These are phyloP conservation scores for Xenopus laevis DNA, from an alignment of 2,113 vertebrate genomes.

Conservation along the genomic window DNA sequence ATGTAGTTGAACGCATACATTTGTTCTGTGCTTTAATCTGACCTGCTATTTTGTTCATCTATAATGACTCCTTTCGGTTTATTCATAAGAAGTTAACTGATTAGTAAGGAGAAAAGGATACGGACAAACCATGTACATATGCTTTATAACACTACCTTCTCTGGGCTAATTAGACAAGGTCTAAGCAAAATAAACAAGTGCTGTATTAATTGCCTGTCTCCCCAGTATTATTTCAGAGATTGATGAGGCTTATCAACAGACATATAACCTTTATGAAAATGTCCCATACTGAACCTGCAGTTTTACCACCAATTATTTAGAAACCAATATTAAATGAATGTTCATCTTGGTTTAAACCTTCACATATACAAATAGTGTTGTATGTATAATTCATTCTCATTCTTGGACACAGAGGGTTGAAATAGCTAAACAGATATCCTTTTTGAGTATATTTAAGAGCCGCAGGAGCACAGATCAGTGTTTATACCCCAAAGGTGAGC, in stretches of 20 bases:
- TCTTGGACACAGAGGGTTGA: too few species aligned
- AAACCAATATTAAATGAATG: conserved; percentile 32
- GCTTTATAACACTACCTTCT: conserved; percentile 31
- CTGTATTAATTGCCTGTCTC: conserved; percentile 43
- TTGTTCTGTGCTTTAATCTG: background rate
- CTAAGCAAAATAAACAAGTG: conserved; percentile 39
- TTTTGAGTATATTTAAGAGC: too few species aligned
- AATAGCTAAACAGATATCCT: too few species aligned
- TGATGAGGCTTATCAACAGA: conserved; percentile 35
- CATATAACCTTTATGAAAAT: conserved; percentile 44
- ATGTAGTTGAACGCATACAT: background rate
- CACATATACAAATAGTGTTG: background rate
- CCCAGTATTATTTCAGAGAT: conserved; percentile 36
- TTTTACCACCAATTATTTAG: conserved; percentile 37
- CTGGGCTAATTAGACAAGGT: conserved; percentile 36
- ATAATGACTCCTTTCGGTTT: background rate
- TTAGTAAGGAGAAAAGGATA: background rate
- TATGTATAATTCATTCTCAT: background rate
- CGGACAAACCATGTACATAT: conserved; percentile 26
- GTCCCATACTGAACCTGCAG: conserved; percentile 30
- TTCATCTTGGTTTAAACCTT: background rate
- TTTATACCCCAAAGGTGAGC: too few species aligned
- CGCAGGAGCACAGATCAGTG: too few species aligned
- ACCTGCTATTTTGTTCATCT: background rate
- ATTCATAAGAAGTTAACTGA: background rate